Conservation (phyloP, 2,113 vertebrate genomes). For the Carettochelys insculpta region DNA sequence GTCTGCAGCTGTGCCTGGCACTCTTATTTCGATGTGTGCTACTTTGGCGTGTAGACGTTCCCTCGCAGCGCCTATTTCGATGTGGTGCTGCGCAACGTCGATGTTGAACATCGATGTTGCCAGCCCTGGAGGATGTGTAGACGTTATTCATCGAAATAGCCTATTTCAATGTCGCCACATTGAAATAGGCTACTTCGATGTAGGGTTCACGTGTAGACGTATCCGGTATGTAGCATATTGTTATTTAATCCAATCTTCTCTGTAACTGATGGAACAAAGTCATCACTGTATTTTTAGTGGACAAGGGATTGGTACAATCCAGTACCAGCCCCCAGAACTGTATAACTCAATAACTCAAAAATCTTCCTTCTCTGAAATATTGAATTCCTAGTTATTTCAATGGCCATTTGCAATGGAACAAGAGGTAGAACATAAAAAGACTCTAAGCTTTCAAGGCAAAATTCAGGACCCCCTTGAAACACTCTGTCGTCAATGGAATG, state of each 20-base stretch:
- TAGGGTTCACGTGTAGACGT: too few species aligned
- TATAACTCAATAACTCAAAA: neutral
- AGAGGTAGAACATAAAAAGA: neutral
- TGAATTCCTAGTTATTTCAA: neutral
- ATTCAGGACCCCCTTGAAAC: neutral
- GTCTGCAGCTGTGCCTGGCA: too few species aligned
- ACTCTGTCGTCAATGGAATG: neutral
- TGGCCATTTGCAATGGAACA: neutral
- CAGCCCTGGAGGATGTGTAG: too few species aligned
- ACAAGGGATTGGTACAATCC: neutral
- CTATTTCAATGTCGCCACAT: too few species aligned
- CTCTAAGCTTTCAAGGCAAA: neutral
- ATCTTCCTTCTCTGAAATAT: neutral
- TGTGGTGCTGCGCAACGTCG: too few species aligned
- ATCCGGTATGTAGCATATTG: neutral
- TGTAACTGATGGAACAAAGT: neutral
- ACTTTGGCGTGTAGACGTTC: too few species aligned
- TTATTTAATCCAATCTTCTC: neutral
- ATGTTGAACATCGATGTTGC: too few species aligned
- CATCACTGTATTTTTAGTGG: neutral
- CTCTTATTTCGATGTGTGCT: too few species aligned
- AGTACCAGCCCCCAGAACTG: neutral
- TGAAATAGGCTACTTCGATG: too few species aligned
- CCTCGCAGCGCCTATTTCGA: too few species aligned
- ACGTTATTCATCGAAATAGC: too few species aligned